Conservation (phyloP, 2,797 vertebrate species). For the Galagoides demidoff region DNA sequence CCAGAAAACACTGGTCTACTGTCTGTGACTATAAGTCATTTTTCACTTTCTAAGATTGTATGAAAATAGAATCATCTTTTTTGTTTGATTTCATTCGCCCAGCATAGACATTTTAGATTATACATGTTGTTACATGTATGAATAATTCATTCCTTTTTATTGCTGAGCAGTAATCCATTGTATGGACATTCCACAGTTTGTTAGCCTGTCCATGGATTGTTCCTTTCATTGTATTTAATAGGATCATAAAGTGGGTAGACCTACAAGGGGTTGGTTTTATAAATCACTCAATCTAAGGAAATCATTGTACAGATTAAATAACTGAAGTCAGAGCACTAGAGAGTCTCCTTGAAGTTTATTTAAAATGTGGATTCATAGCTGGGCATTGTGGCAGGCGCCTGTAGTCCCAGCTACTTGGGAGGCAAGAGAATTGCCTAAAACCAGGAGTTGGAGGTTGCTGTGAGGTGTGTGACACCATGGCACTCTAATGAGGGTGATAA, state of each 20-base stretch:
- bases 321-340: neutral
- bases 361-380: neutral
- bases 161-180: neutral
- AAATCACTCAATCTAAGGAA: neutral
- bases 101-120: slow-evolving; percentile 5
- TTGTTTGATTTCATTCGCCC: slow-evolving; percentile 9
- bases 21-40: neutral
- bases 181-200: neutral
- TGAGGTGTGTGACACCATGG: no score
- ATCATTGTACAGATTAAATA: neutral
- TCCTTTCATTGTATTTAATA: slow-evolving; percentile 42
- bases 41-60: slow-evolving; percentile 10
- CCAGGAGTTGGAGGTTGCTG: no score
- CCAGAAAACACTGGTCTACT: neutral
- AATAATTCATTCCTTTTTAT: neutral
- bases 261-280: neutral
- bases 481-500: no score
- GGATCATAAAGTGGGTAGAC: neutral
- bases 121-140: neutral
- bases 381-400: no score
- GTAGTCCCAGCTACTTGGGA: no score
- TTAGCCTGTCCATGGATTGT: neutral
- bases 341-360: slow-evolving; percentile 11
- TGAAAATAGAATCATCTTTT: neutral
- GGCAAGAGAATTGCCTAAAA: no score